Evolutionary conservation across 2,113 vertebrate species (phyloP).

Genomic region (Sceloporus tristichus): DNA sequence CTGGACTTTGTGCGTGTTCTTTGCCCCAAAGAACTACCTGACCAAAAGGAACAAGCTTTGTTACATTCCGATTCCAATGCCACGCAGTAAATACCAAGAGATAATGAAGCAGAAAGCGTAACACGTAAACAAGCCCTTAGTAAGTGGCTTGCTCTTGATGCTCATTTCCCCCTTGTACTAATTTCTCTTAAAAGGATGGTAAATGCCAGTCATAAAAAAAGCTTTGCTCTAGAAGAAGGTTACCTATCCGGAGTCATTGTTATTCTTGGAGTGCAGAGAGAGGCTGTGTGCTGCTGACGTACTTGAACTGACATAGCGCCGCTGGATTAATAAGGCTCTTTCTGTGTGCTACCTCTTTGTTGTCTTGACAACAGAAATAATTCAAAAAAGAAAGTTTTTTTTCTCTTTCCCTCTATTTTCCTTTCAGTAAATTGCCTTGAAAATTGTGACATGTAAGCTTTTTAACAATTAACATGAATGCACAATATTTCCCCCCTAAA

Average conservation of each 20-base stretch:
- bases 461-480: slow-evolving; percentile 21
- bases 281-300: slow-evolving; percentile 18
- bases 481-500: not conserved
- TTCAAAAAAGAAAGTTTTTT: slow-evolving; percentile 54
- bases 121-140: not conserved
- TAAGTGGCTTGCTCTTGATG: not conserved
- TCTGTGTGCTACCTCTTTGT: slow-evolving; percentile 47
- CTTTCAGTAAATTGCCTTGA: slow-evolving; percentile 42
- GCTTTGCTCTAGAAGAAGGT: not conserved
- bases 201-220: not conserved
- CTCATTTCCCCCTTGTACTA: not conserved
- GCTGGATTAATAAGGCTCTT: slow-evolving; percentile 47
- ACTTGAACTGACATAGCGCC: slow-evolving; percentile 42
- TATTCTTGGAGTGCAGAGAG: slow-evolving; percentile 40
- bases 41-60: not conserved
- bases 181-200: slow-evolving; percentile 10
- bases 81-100: not conserved
- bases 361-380: slow-evolving; percentile 62
- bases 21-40: not conserved
- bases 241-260: not conserved
- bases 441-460: slow-evolving; percentile 28
- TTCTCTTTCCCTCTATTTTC: slow-evolving; percentile 34
- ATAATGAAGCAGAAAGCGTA: not conserved
- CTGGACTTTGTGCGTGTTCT: not conserved
- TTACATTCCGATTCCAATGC: not conserved